phyloP scores from a whole-genome alignment of 2,113 vertebrate species.

The Athene noctua region DNA sequence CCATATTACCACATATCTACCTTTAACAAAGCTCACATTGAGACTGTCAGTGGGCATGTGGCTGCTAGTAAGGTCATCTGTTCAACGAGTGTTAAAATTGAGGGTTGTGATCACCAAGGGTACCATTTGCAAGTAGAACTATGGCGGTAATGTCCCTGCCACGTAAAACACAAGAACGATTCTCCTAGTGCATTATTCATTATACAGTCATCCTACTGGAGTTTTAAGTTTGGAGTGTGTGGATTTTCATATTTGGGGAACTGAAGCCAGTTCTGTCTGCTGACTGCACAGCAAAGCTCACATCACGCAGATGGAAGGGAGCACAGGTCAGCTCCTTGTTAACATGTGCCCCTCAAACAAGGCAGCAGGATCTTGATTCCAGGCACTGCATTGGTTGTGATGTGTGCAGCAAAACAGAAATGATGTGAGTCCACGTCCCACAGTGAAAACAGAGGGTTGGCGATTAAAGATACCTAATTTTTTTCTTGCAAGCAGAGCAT shows the following conservation, averaged over 20 bases:
- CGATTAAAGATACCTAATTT: neutral
- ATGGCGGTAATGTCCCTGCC: neutral
- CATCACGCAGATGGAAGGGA: neutral
- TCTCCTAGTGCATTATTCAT: neutral
- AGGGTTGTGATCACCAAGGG: neutral
- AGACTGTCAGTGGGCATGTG: accelerated
- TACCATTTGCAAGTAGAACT: neutral
- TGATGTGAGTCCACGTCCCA: accelerated
- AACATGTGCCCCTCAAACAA: accelerated
- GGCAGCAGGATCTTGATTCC: neutral
- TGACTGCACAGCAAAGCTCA: neutral
- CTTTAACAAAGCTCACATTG: accelerated
- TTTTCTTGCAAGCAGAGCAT: neutral
- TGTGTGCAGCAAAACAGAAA: neutral
- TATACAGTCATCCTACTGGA: neutral
- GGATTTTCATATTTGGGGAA: neutral
- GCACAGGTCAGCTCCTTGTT: neutral
- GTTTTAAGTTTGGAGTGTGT: neutral
- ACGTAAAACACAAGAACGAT: accelerated
- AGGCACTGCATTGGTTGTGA: neutral
- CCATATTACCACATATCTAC: accelerated
- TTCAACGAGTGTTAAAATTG: neutral
- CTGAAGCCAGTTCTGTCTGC: neutral
- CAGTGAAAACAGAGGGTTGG: neutral
- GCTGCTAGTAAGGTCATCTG: neutral